Evolutionary conservation across 2,113 vertebrate genomes (phyloP), one percentile per base, ranked within the genome.

Genomic region (Ptyas mucosa): DNA sequence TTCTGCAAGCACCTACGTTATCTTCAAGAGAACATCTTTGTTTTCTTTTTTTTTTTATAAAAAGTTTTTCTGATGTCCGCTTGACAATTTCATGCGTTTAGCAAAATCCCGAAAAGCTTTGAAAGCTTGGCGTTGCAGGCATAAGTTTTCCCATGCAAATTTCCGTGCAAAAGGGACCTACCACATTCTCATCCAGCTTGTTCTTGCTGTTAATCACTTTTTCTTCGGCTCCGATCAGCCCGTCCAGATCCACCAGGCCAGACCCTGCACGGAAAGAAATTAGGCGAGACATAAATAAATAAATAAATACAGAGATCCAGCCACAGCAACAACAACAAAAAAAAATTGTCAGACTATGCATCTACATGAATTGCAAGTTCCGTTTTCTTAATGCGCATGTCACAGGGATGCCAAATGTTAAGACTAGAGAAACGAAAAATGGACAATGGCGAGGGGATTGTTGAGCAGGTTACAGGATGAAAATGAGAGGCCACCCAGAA

Each of bases 141-240:
- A 85, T 46, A 49, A 53, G 34, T 43, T 94, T 10, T 51, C 1
- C 81, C 29, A 43, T n/a, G 34, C 46, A 75, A 90, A 93, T 54
- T 53, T 9, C 89, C 88, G 92, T 24, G 93, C 54, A 90, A 53
- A 43, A n/a, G 2, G 3, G 46, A 93, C 98, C 98, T 97, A 99
- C 99, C 99, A 99, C 98, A 46, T 98, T 98, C 92, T 98, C 97
- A 93, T 98, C 98, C 95, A 98, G 98, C 96, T 99, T 98, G 94
- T 97, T 98, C 97, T 99, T 99, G 97, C 98, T 98, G 98, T 99
- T 99, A 95, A 99, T 98, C 94, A 98, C 97, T 95, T 98, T 98
- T 94, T 99, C 99, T 95, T 99, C 99, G 0, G 99, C 98, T 0
- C 99, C 99, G 0, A 99, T 99, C 96, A 99, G 98, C 29, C 98